Evolutionary conservation across 2,797 vertebrate species (phyloP).

Genomic region (Acanthornis magna): DNA sequence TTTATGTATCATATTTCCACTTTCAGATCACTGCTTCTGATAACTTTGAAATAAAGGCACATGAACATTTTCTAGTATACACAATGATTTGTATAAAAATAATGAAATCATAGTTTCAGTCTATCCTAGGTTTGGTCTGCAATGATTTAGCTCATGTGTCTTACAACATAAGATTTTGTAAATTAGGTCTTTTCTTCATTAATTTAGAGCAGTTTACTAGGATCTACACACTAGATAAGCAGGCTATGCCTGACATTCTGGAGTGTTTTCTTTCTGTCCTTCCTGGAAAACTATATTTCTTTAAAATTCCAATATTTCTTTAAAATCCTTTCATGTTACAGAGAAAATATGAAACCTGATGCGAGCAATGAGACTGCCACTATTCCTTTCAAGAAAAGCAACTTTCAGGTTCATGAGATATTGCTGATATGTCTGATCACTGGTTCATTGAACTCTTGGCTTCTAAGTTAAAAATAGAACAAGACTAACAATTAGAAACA

Average conservation of each 20-base stretch:
- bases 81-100: neutral
- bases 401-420: neutral
- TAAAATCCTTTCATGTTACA: neutral
- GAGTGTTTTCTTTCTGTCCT: neutral
- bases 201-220: neutral
- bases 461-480: neutral
- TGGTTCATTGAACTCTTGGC: neutral
- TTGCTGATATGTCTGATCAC: neutral
- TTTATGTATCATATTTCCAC: neutral
- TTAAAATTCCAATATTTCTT: neutral
- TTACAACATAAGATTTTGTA: neutral
- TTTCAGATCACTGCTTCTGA: neutral
- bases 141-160: rapidly evolving
- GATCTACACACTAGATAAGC: neutral
- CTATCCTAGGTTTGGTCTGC: neutral
- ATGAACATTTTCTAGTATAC: neutral
- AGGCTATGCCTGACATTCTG: neutral
- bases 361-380: neutral
- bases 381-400: neutral
- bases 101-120: neutral
- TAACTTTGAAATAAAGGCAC: neutral
- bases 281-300: neutral
- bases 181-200: neutral
- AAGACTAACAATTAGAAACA: neutral
- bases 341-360: neutral